These are phyloP conservation scores for Linepithema humile DNA, from an alignment of 1,140 invertebrate species.

Conservation along the genomic window DNA sequence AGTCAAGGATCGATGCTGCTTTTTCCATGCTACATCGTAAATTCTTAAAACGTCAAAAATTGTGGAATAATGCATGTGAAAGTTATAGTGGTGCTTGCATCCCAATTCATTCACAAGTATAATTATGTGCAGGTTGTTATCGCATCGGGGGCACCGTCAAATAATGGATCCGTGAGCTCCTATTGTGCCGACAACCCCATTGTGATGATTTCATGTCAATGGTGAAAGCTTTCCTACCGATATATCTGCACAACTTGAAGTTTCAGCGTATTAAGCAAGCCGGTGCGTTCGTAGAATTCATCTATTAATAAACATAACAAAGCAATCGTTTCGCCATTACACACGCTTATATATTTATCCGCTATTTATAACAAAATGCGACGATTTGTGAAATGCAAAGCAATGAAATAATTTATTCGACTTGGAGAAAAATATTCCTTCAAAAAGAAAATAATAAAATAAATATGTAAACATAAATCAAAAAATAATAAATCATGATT, in stretches of 20 bases:
- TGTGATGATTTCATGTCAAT: slow-evolving; percentile 54
- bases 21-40: neutral
- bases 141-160: slow-evolving; percentile 26
- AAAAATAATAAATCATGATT: neutral
- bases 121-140: slow-evolving; percentile 35
- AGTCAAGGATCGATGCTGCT: neutral
- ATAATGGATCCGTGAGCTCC: slow-evolving; percentile 38
- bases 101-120: slow-evolving; percentile 6
- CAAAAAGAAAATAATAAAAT: neutral
- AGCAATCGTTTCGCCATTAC: neutral
- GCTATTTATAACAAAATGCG: neutral
- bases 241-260: neutral
- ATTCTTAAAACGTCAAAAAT: slow-evolving; percentile 12
- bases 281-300: neutral
- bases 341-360: neutral
- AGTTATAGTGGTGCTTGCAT: neutral
- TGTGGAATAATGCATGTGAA: neutral
- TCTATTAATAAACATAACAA: neutral
- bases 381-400: neutral
- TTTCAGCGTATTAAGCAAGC: neutral
- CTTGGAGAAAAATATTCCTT: neutral
- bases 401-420: neutral
- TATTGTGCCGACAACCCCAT: slow-evolving; percentile 34
- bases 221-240: slow-evolving; percentile 16
- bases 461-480: no score